Evolutionary conservation across 2,888 invertebrate genomes (phyloP).

Genomic region (Shargacucullia verbasci): DNA sequence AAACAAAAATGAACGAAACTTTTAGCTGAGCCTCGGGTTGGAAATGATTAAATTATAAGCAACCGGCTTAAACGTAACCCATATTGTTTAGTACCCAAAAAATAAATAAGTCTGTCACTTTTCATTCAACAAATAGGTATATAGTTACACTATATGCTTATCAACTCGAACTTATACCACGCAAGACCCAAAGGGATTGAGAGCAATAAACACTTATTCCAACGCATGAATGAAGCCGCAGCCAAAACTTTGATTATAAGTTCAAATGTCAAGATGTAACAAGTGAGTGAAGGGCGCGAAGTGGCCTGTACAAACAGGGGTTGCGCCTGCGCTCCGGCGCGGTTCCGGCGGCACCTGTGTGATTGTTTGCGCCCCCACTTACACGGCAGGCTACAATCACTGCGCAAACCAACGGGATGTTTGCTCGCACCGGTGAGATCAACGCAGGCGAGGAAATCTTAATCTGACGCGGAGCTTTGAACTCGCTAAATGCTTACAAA

Average conservation of each 20-base stretch:
- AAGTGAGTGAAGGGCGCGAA: conserved; percentile 66
- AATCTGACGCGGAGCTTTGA: conserved; percentile 75
- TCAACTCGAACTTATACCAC: conserved; percentile 14
- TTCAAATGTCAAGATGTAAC: conserved; percentile 72
- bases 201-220: conserved; percentile 45
- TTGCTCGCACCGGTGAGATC: conserved; percentile 72
- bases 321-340: conserved; percentile 45
- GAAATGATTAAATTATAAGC: too few species aligned
- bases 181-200: conserved; percentile 22
- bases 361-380: conserved; percentile 85
- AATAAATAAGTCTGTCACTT: too few species aligned
- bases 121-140: too few species aligned
- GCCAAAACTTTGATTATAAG: conserved; percentile 55
- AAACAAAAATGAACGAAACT: too few species aligned
- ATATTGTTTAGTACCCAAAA: too few species aligned
- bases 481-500: conserved; percentile 60
- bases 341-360: conserved; percentile 76
- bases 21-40: too few species aligned
- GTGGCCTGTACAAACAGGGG: conserved; percentile 79
- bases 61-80: too few species aligned
- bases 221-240: conserved; percentile 39
- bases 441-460: conserved; percentile 82
- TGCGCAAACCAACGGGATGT: conserved; percentile 79
- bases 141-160: too few species aligned
- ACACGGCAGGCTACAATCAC: conserved; percentile 78